Evolutionary conservation across 2,888 invertebrate genomes (phyloP).

Genomic region (Coremacera marginata): DNA sequence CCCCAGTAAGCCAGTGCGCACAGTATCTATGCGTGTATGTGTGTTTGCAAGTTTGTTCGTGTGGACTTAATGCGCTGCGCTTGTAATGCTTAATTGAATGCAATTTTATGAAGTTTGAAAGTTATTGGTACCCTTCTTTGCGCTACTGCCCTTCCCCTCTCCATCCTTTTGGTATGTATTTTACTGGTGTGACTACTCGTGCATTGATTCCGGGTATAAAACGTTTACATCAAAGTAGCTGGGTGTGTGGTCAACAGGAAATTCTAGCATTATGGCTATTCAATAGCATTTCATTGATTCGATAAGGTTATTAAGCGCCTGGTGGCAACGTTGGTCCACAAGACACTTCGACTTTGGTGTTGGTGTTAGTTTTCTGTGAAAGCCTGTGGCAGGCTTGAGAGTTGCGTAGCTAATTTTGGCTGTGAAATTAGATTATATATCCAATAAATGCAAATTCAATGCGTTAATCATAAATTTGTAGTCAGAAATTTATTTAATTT

Average conservation of each 20-base stretch:
- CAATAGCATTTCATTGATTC: constrained; percentile 35
- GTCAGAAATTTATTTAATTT: no score
- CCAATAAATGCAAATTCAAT: neutral
- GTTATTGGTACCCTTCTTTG: neutral
- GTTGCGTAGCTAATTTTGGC: constrained; percentile 19
- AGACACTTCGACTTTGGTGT: neutral
- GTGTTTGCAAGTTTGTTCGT: neutral
- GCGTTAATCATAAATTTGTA: no score
- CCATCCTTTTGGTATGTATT: no score
- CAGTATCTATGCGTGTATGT: neutral
- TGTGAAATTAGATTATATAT: constrained; percentile 27
- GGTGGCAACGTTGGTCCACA: constrained; percentile 15
- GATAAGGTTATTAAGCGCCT: constrained; percentile 33
- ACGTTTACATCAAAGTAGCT: neutral
- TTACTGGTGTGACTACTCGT: neutral
- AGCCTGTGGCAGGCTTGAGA: neutral
- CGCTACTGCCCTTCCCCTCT: no score
- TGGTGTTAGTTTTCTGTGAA: neutral
- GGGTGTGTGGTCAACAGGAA: constrained; percentile 6
- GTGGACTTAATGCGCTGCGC: constrained; percentile 51
- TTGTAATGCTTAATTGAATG: constrained; percentile 52
- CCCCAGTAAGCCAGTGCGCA: neutral
- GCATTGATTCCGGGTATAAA: neutral
- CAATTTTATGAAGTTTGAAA: constrained; percentile 45
- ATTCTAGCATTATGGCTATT: constrained; percentile 22